Percentiles rank a stretch among this genome's conserved stretches.
phyloP scores from a whole-genome alignment of 2,797 vertebrate genomes.

The Poecilia gillii region DNA sequence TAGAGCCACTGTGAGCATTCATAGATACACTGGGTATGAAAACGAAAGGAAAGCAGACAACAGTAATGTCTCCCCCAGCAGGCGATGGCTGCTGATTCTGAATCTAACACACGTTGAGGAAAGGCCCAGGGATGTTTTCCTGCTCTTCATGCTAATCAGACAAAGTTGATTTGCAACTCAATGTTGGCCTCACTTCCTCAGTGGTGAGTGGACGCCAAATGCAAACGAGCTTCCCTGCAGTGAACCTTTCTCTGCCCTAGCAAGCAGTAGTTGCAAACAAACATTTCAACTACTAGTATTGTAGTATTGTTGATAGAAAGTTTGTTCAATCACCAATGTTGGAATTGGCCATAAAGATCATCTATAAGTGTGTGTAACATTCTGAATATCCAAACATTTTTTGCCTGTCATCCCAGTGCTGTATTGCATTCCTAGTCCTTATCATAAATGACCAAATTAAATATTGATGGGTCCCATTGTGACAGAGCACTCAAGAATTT shows the following conservation, averaged over 20 bases:
- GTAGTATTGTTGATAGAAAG: no score
- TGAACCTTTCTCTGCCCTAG: background rate
- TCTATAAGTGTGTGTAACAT: constrained; percentile 1
- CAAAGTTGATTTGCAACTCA: constrained; percentile 75
- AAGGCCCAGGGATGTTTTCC: constrained; percentile 35
- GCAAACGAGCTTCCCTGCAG: constrained; percentile 67
- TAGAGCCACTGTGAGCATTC: constrained; percentile 16
- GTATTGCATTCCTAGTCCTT: background rate
- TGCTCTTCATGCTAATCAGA: constrained; percentile 63
- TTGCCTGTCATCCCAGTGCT: constrained; percentile 4
- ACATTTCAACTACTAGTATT: background rate
- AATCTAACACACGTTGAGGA: constrained; percentile 36
- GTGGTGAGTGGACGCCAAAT: constrained; percentile 66
- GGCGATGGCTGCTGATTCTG: constrained; percentile 21
- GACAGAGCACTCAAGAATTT: background rate
- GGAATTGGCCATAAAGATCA: constrained; percentile 19
- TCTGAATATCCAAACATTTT: background rate
- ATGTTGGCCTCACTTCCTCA: constrained; percentile 58
- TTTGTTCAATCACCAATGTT: constrained; percentile 20
- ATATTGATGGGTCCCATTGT: constrained; percentile 7
- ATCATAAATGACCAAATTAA: constrained; percentile 6
- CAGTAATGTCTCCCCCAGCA: constrained; percentile 35
- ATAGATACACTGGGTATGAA: constrained; percentile 13
- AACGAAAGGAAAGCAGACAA: constrained; percentile 36
- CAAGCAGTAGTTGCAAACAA: background rate